These are phyloP conservation scores for Drosophila hydei DNA, from an alignment of 1,140 invertebrate species.

Conservation along the genomic window DNA sequence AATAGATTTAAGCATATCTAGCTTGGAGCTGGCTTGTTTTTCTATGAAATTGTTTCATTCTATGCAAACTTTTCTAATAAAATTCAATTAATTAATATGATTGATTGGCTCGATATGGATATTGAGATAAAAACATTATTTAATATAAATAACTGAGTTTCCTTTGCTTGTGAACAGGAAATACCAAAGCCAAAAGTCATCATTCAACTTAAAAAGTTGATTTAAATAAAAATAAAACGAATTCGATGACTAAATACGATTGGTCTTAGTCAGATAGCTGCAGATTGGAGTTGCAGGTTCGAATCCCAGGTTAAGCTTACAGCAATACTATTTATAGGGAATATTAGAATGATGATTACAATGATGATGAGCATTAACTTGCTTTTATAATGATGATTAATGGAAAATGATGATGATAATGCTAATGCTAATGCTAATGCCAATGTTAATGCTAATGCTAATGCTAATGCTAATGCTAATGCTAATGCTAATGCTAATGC, in stretches of 20 bases:
- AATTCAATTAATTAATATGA: conserved; percentile 5
- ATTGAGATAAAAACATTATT: conserved; percentile 2
- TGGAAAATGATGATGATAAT: background rate
- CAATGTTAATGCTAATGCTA: background rate
- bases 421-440: no score
- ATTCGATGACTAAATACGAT: no score
- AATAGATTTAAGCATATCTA: conserved; percentile 8
- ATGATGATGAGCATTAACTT: no score
- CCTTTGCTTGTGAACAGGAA: background rate
- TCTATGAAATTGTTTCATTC: no score
- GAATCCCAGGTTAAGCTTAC: no score
- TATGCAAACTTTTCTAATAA: background rate
- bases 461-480: background rate
- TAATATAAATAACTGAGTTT: background rate
- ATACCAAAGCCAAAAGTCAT: background rate
- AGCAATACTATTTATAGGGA: no score
- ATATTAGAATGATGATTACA: no score
- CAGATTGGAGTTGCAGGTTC: no score
- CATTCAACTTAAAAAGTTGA: no score
- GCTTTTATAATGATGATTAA: no score
- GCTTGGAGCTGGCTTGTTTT: background rate
- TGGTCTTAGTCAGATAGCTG: no score
- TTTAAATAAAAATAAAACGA: no score
- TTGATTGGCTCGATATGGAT: conserved; percentile 1
- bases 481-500: background rate